These are phyloP conservation scores for Anarsia innoxiella DNA, from an alignment of 2,888 invertebrate genomes.

Conservation along the genomic window DNA sequence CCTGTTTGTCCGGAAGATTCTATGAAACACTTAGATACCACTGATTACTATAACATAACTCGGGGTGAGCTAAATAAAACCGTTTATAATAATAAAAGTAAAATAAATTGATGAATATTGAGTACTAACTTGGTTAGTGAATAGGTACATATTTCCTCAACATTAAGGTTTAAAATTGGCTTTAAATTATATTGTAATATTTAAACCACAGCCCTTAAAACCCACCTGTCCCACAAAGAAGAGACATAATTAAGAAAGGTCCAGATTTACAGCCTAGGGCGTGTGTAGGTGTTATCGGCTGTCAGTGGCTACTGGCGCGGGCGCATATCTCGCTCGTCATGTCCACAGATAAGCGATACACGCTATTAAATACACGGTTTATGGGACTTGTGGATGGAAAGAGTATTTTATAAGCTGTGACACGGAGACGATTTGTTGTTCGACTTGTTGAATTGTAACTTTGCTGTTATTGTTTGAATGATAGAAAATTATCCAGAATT, in stretches of 20 bases:
- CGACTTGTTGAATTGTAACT: neutral
- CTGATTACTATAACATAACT: no score
- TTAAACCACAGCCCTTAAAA: no score
- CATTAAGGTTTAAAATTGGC: no score
- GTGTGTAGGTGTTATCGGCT: conserved; percentile 7
- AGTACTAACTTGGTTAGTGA: no score
- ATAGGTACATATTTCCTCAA: no score
- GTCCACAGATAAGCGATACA: conserved; percentile 6
- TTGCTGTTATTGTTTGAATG: neutral
- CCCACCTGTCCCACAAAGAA: no score
- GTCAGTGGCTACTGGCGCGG: neutral
- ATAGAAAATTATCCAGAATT: neutral
- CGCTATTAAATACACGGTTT: conserved; percentile 10
- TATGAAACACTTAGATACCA: no score
- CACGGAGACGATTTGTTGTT: neutral
- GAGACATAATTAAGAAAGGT: conserved; percentile 1
- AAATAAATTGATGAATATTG: no score
- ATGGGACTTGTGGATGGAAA: neutral
- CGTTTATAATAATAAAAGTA: no score
- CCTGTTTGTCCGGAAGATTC: no score
- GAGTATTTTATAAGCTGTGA: neutral
- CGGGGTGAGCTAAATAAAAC: no score
- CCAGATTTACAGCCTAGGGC: neutral
- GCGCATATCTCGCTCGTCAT: conserved; percentile 7
- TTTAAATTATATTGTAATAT: no score